These are phyloP conservation scores for Chlorocebus sabaeus DNA, from an alignment of 2,113 vertebrate species.

Conservation along the genomic window DNA sequence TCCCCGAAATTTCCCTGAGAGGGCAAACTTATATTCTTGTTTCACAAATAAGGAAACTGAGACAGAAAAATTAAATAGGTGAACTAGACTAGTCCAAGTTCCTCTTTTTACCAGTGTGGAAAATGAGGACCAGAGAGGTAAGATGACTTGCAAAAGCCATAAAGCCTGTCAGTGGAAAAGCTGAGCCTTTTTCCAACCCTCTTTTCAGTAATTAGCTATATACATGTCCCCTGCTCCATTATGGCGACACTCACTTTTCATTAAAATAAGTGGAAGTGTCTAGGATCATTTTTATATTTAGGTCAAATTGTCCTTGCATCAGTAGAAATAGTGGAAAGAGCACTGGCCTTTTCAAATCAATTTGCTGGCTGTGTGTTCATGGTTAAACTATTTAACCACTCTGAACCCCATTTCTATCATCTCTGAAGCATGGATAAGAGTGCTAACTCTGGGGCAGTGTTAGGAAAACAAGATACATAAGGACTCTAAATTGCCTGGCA, in stretches of 20 bases:
- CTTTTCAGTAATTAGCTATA: background rate
- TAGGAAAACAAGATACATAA: constrained; percentile 20
- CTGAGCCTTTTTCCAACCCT: background rate
- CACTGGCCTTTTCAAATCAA: background rate
- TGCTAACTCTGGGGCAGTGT: background rate
- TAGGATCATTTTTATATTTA: background rate
- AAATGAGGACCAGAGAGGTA: background rate
- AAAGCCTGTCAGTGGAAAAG: background rate
- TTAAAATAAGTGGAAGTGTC: background rate
- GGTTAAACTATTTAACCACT: background rate
- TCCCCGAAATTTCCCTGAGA: background rate
- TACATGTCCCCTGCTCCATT: background rate
- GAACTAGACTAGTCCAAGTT: background rate
- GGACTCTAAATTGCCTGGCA: background rate
- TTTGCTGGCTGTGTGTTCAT: background rate
- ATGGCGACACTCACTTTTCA: background rate
- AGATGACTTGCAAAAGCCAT: background rate
- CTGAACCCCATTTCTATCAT: background rate
- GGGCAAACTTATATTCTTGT: background rate
- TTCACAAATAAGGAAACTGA: background rate
- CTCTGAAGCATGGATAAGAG: background rate
- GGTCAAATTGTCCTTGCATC: background rate
- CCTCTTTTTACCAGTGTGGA: background rate
- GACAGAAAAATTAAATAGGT: background rate
- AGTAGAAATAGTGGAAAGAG: background rate